Percentiles rank a stretch among this genome's conserved stretches.
Conservation (phyloP, 2,797 vertebrate species). For the Characodon lateralis region DNA sequence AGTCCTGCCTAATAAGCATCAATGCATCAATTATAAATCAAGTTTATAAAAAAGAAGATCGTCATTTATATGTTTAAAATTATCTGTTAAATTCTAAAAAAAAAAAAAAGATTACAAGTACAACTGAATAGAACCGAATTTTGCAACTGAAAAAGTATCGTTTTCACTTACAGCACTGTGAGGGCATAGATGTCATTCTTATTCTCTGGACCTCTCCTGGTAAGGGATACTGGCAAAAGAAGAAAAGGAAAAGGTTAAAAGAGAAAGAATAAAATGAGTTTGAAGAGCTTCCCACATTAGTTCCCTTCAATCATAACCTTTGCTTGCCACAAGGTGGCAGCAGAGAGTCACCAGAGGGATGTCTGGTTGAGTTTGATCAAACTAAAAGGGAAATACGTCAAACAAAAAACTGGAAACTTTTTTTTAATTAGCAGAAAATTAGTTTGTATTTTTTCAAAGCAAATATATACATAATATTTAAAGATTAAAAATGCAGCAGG, state of each 20-base stretch:
- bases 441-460: background rate
- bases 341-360: slow-evolving; percentile 15
- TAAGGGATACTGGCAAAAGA: slow-evolving; percentile 79
- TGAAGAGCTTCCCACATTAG: background rate
- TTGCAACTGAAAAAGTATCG: background rate
- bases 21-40: background rate
- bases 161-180: slow-evolving; percentile 94
- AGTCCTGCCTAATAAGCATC: background rate
- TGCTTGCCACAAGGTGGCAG: slow-evolving; percentile 39
- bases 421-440: background rate
- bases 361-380: background rate
- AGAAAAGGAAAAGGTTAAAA: background rate
- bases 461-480: background rate
- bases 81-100: background rate
- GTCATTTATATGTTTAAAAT: no score
- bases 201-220: slow-evolving; percentile 84
- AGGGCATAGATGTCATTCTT: slow-evolving; percentile 82
- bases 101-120: background rate
- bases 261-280: background rate
- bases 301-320: slow-evolving; percentile 10
- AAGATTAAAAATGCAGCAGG: background rate
- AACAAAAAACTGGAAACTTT: background rate
- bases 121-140: background rate
- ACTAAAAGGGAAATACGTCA: background rate
- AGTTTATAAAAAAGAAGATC: background rate